Percentiles rank a stretch among this genome's conserved stretches.
Evolutionary conservation across 1,140 invertebrate species (phyloP).

Genomic region (Leptinotarsa undecemlineata): DNA sequence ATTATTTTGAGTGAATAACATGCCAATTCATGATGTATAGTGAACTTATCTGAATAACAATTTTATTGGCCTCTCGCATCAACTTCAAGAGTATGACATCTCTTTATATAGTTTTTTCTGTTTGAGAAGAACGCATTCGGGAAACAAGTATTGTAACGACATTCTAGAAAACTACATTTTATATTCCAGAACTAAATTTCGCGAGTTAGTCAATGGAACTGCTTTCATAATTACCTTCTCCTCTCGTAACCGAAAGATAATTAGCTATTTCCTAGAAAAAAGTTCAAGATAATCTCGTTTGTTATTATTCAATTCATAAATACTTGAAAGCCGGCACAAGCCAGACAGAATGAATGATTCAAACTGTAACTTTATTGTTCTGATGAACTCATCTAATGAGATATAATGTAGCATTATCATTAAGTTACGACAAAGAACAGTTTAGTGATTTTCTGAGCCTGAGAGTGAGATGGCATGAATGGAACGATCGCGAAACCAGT

Average conservation of each 20-base stretch:
- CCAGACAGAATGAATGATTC: constrained; percentile 35
- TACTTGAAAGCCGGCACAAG: constrained; percentile 22
- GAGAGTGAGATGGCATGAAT: not conserved
- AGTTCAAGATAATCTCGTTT: constrained; percentile 10
- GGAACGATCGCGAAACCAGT: not conserved
- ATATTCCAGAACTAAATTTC: not conserved
- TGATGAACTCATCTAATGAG: constrained; percentile 35
- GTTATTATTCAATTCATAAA: constrained; percentile 22
- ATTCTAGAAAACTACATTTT: too few relatives aligned
- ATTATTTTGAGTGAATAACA: too few relatives aligned
- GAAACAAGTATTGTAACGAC: too few relatives aligned
- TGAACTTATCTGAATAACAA: too few relatives aligned
- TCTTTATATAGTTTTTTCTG: too few relatives aligned
- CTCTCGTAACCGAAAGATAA: not conserved
- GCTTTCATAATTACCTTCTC: constrained; percentile 2
- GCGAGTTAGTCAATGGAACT: not conserved
- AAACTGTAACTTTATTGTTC: constrained; percentile 34
- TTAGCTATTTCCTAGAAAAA: constrained; percentile 10
- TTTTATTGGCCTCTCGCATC: too few relatives aligned
- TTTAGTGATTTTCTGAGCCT: not conserved
- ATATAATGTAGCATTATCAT: constrained; percentile 27
- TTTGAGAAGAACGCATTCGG: too few relatives aligned
- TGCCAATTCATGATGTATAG: too few relatives aligned
- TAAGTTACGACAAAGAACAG: constrained; percentile 29
- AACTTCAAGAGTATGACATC: too few relatives aligned